Base-by-base conservation (phyloP, 2,888 invertebrate genomes). In the Apoderus coryli region DNA sequence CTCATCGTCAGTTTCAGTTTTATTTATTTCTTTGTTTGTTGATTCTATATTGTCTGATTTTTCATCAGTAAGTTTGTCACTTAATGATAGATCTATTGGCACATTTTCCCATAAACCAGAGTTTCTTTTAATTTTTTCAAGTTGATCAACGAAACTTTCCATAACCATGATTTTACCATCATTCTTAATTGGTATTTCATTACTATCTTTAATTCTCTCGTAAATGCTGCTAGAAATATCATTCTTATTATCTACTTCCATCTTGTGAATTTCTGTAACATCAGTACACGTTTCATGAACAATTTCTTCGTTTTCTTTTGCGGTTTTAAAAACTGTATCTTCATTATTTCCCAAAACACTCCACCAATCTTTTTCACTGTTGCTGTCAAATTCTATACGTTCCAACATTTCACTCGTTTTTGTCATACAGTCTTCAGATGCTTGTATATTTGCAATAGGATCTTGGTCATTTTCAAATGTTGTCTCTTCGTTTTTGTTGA, bases 131-230 rank as follows among this genome's bases (percentile, higher is more conserved):
- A 46, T 40, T 32, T 41, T 34, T 29, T 45, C 44, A 6, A 46
- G 22, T 29, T 40, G 37, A 13, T 31, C 40, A 3, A 41, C 46
- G 22, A 46, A 46, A 29, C 44, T 44, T 29, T 43, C 46, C 16
- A 46, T 37, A 33, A 40, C 38, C 34, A 46, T 41, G 13, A 46
- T 26, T 10, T 38, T 44, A 19, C 46, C 44, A 15, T 28, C 16
- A n/a, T 28, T 16, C 9, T 9, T 10, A 5, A 15, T 33, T 14
- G 23, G 31, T 25, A 31, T 34, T 10, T 26, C 23, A 4, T n/a
- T n/a, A 11, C 32, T 27, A 23, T 41, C 33, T 32, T 42, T 41
- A 11, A 36, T 25, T 22, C 32, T 27, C 14, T 42, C 39, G 24
- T 42, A 42, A 14, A 42, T 31, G 22, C 40, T 38, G 16, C 30